Base-by-base conservation (phyloP, 2,888 invertebrate genomes). In the Tipula helvola region DNA sequence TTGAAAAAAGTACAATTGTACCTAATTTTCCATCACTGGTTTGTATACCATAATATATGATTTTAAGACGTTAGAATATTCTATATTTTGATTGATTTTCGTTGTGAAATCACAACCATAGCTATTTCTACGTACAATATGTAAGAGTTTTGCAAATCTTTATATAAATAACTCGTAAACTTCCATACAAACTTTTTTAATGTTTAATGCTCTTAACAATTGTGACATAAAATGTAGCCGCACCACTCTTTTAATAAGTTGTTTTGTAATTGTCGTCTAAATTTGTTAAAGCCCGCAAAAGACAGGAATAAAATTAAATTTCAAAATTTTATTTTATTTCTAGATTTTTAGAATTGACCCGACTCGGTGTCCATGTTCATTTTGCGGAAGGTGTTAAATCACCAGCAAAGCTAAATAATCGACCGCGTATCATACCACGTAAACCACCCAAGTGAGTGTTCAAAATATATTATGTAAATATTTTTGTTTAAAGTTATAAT, bases 281-380 rank as follows among this genome's bases (percentile, higher is more conserved):
- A 44, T 39, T 12, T 36, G 18, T 8, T n/a, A 36, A 42, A 28
- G 85, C 16, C 41, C 1, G 28, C 85, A 16, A 5, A 85, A 85
- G 28, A 85, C 85, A 42, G 36, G 16, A 85, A 85, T 18, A 85
- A 36, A 85, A 36, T 41, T n/a, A 85, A 85, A 41, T 41, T 39
- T 83, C 7, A 71, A 71, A 71, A 71, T 28, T 71, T 10, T 71
- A 71, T 86, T 86, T 36, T 47, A 57, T 86, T 52, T 52, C n/a
- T 86, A 86, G 86, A 52, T 86, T 86, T 86, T 36, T 86, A 86
- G 86, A 86, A 57, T 57, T 86, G 86, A 86, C 86, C 57, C 86
- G 86, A 57, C 86, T 86, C 10, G 86, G 86, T 57, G 52, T 86
- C 10, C 86, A 36, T 86, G 86, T 86, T 5, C 86, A 86, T 57